Conservation (phyloP, 2,113 vertebrate species). For the Tympanuchus pallidicinctus region DNA sequence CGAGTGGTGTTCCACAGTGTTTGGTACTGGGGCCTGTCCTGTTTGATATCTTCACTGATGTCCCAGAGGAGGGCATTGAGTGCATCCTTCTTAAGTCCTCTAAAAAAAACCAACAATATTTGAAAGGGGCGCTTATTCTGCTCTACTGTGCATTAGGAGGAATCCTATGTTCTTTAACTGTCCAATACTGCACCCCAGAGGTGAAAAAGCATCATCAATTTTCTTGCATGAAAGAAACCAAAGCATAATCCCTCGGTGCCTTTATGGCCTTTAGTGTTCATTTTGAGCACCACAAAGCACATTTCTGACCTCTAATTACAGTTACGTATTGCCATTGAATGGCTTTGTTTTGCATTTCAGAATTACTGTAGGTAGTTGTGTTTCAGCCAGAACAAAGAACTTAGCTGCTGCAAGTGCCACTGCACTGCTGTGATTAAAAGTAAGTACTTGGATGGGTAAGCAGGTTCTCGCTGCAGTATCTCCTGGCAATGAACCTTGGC, state of each 20-base stretch:
- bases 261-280: neutral
- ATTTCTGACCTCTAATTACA: neutral
- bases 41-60: too few species aligned
- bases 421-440: neutral
- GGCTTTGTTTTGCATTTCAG: neutral
- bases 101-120: neutral
- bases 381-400: neutral
- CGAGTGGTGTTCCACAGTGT: too few species aligned
- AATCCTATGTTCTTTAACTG: neutral
- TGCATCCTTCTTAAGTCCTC: neutral
- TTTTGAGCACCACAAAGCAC: neutral
- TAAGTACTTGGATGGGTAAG: neutral
- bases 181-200: conserved; percentile 36
- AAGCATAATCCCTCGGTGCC: neutral
- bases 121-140: neutral
- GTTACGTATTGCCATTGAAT: neutral
- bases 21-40: too few species aligned
- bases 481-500: neutral
- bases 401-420: neutral
- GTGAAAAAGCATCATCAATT: neutral
- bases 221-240: neutral
- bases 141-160: neutral
- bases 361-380: neutral
- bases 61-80: too few species aligned
- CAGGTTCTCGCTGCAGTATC: neutral